These are phyloP conservation scores for Acanthacorydalis orientalis DNA, from an alignment of 2,888 invertebrate species.

Conservation along the genomic window DNA sequence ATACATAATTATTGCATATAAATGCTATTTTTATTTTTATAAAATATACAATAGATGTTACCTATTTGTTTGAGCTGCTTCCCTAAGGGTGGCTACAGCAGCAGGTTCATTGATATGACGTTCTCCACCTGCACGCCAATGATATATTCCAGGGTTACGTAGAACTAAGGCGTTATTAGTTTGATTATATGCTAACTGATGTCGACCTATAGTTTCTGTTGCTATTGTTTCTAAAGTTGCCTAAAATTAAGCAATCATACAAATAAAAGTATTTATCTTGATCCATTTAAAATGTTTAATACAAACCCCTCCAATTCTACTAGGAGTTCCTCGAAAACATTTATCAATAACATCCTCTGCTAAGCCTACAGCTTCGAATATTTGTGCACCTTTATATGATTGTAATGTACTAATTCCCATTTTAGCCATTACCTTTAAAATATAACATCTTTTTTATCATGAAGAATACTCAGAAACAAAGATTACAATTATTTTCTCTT, in stretches of 20 bases:
- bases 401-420: conserved; percentile 99
- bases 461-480: not conserved
- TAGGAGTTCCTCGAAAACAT: conserved; percentile 70
- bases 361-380: conserved; percentile 95
- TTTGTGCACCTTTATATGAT: conserved; percentile 98
- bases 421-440: conserved; percentile 72
- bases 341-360: conserved; percentile 83
- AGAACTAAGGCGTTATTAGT: conserved; percentile 55
- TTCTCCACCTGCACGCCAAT: conserved; percentile 96
- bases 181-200: conserved; percentile 55
- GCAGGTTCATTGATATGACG: conserved; percentile 94
- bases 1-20: not conserved
- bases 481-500: not conserved
- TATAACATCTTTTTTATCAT: not conserved
- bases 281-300: not conserved
- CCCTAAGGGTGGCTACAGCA: conserved; percentile 22
- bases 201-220: conserved; percentile 67
- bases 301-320: conserved; percentile 63
- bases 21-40: not conserved
- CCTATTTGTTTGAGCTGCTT: conserved; percentile 3
- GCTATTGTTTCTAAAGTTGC: conserved; percentile 72
- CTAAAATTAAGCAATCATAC: not conserved
- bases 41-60: not conserved
- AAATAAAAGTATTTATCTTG: too few relatives aligned
- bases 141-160: conserved; percentile 75